phyloP scores from a whole-genome alignment of 1,140 invertebrate genomes.

The Sesamia nonagrioides region DNA sequence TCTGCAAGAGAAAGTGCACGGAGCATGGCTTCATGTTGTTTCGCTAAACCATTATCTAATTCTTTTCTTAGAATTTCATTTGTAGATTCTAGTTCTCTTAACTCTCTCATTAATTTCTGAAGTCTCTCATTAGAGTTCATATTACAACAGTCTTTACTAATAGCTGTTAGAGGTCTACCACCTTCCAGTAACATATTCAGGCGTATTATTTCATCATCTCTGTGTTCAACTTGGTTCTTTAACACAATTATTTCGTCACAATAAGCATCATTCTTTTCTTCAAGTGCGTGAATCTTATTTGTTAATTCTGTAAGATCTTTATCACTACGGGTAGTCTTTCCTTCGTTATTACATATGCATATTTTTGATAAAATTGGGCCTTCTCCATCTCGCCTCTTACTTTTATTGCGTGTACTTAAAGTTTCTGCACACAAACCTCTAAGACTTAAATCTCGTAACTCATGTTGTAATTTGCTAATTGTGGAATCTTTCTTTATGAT shows the following conservation, averaged over 20 bases:
- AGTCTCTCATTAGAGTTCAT: slow-evolving; percentile 78
- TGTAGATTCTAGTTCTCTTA: slow-evolving; percentile 85
- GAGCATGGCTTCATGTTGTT: slow-evolving; percentile 92
- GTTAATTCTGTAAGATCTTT: slow-evolving; percentile 69
- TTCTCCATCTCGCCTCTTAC: slow-evolving; percentile 74
- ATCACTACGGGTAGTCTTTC: slow-evolving; percentile 58
- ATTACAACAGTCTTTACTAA: slow-evolving; percentile 88
- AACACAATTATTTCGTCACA: slow-evolving; percentile 79
- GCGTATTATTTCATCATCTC: slow-evolving; percentile 90
- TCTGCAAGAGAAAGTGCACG: slow-evolving; percentile 90
- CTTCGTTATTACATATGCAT: slow-evolving; percentile 73
- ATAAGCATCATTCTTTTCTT: slow-evolving; percentile 76
- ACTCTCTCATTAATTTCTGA: slow-evolving; percentile 81
- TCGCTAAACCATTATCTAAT: slow-evolving; percentile 87
- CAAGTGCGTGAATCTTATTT: slow-evolving; percentile 66
- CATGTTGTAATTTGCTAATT: slow-evolving; percentile 81
- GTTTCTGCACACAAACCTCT: slow-evolving; percentile 83
- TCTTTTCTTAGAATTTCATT: slow-evolving; percentile 89
- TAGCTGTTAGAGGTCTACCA: slow-evolving; percentile 87
- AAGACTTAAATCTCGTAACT: slow-evolving; percentile 79
- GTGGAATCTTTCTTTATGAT: slow-evolving; percentile 74
- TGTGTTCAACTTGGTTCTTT: slow-evolving; percentile 80
- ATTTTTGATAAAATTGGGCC: slow-evolving; percentile 63
- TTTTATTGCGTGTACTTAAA: slow-evolving; percentile 80
- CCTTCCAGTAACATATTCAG: slow-evolving; percentile 89